Conservation (phyloP, 2,113 vertebrate genomes). For the Recurvirostra avosetta region DNA sequence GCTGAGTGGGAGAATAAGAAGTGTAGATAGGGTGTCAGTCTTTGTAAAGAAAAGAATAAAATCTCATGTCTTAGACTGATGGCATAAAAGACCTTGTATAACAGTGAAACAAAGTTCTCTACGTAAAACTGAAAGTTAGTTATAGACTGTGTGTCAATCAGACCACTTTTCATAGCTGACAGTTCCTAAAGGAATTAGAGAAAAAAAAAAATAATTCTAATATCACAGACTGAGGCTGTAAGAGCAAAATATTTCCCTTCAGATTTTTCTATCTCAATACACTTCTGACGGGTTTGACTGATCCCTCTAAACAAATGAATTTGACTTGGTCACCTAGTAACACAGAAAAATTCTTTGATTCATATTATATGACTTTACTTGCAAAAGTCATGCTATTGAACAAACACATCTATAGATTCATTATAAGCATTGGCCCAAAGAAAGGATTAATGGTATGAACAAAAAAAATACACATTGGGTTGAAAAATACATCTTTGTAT, state of each 20-base stretch:
- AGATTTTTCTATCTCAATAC: neutral
- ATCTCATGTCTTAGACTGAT: slow-evolving; percentile 1
- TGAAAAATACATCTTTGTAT: neutral
- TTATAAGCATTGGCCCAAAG: neutral
- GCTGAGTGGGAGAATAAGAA: neutral
- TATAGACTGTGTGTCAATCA: slow-evolving; percentile 33
- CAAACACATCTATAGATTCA: neutral
- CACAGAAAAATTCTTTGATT: neutral
- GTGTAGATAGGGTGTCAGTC: neutral
- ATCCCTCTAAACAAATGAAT: neutral
- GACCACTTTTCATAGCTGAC: slow-evolving; percentile 1
- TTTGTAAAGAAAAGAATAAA: slow-evolving; percentile 13
- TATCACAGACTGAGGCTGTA: neutral
- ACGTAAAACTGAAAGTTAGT: slow-evolving; percentile 30
- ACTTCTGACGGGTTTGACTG: neutral
- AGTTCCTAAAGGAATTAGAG: slow-evolving; percentile 15
- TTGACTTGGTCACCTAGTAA: neutral
- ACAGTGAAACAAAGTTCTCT: slow-evolving; percentile 34
- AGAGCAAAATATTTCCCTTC: neutral
- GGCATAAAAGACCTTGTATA: slow-evolving; percentile 25
- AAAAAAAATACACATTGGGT: neutral
- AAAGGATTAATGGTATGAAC: neutral
- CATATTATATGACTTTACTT: neutral
- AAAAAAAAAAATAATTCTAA: neutral
- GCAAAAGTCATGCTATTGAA: neutral